phyloP scores from a whole-genome alignment of 30 jellyfish, hydroid and myxozoan genomes.

The Aurelia aurita region DNA sequence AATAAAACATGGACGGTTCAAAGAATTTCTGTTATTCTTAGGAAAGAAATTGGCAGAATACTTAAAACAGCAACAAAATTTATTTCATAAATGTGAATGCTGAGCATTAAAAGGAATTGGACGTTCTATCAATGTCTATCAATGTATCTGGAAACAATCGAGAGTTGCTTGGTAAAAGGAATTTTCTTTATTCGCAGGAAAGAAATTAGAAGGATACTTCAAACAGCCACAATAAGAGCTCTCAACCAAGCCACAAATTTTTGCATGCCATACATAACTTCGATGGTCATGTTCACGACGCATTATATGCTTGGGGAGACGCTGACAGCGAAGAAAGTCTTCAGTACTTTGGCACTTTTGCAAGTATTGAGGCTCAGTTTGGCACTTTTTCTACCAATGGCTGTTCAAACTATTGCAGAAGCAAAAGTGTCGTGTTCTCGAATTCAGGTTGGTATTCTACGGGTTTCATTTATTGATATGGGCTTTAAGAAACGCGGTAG shows the following conservation, averaged over 20 bases:
- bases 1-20: background rate
- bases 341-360: slow-evolving; percentile 56
- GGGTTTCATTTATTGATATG: too few species aligned
- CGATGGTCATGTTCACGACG: slow-evolving; percentile 60
- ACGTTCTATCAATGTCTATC: background rate
- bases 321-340: slow-evolving; percentile 53
- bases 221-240: slow-evolving; percentile 42
- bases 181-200: slow-evolving; percentile 24
- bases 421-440: slow-evolving; percentile 34
- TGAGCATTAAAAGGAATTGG: too few species aligned
- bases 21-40: background rate
- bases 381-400: slow-evolving; percentile 52
- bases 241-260: slow-evolving; percentile 9
- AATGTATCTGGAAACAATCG: background rate
- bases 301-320: slow-evolving; percentile 50
- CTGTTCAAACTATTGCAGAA: slow-evolving; percentile 59
- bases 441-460: slow-evolving; percentile 28
- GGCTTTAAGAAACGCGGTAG: too few species aligned
- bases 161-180: background rate
- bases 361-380: slow-evolving; percentile 35
- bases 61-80: background rate
- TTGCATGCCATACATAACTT: slow-evolving; percentile 55
- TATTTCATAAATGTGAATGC: too few species aligned
- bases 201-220: slow-evolving; percentile 29
- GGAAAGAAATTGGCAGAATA: slow-evolving; percentile 47